Percentiles rank a stretch among this genome's conserved stretches.
phyloP scores from a whole-genome alignment of 2,113 vertebrate species.

The Paramisgurnus dabryanus region DNA sequence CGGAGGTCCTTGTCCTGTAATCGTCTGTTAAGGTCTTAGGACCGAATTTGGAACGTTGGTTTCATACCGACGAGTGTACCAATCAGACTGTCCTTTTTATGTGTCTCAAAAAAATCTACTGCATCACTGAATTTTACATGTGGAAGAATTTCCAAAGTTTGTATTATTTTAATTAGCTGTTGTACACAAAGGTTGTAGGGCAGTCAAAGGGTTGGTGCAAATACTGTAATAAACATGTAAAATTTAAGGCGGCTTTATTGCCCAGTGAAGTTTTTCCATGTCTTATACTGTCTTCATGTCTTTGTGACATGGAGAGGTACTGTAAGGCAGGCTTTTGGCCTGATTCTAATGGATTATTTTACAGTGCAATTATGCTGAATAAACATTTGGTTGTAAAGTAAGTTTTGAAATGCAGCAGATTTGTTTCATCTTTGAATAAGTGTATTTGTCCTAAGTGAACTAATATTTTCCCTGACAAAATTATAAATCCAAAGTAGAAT shows the following conservation, averaged over 20 bases:
- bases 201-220: neutral
- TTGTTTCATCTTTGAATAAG: neutral
- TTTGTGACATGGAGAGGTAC: constrained; percentile 15
- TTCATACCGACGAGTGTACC: constrained; percentile 6
- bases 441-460: too few species aligned
- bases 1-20: constrained; percentile 20
- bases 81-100: constrained; percentile 21
- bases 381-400: constrained; percentile 21
- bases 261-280: constrained; percentile 10
- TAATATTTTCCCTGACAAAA: too few species aligned
- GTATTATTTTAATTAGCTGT: constrained; percentile 35
- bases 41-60: constrained; percentile 35
- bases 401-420: constrained; percentile 10
- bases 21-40: constrained; percentile 20
- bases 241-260: constrained; percentile 18
- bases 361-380: constrained; percentile 35
- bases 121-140: constrained; percentile 13
- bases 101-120: constrained; percentile 6
- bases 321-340: constrained; percentile 8
- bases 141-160: constrained; percentile 25
- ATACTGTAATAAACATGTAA: constrained; percentile 35
- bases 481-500: too few species aligned
- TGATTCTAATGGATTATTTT: constrained; percentile 32
- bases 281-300: constrained; percentile 25
- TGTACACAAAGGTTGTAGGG: constrained; percentile 5